Percentiles rank a stretch among this genome's conserved stretches.
Evolutionary conservation across 2,113 vertebrate species (phyloP).

Genomic region (Microcebus lehilahytsara): DNA sequence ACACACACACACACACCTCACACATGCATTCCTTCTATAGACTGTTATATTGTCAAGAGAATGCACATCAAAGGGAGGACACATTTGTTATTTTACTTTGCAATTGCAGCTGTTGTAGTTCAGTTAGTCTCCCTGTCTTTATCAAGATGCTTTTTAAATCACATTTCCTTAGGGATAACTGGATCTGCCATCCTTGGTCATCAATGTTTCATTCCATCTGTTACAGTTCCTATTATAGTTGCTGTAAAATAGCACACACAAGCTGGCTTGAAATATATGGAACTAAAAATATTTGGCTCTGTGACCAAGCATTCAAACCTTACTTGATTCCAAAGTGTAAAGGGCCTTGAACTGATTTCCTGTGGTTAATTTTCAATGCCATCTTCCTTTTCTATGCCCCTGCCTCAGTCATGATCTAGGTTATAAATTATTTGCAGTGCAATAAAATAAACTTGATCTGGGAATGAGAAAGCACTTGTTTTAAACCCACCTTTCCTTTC

Average conservation of each 20-base stretch:
- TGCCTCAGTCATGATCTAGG: background rate
- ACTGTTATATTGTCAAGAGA: background rate
- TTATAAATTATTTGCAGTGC: background rate
- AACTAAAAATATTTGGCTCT: constrained; percentile 52
- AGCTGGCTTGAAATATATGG: background rate
- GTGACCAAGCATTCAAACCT: background rate
- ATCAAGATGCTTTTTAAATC: constrained; percentile 50
- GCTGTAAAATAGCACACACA: constrained; percentile 24
- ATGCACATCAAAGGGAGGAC: background rate
- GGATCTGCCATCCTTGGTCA: constrained; percentile 45
- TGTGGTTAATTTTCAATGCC: background rate
- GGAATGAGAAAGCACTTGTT: background rate
- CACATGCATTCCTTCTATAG: background rate
- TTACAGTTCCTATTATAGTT: constrained; percentile 47
- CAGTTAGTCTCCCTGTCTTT: constrained; percentile 26
- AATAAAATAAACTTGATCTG: background rate
- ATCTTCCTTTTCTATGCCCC: background rate
- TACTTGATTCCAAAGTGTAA: background rate
- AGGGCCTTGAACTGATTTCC: background rate
- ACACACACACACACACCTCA: background rate
- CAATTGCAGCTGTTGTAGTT: constrained; percentile 45
- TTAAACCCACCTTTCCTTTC: background rate
- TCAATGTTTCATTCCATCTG: constrained; percentile 58
- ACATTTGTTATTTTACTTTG: constrained; percentile 5
- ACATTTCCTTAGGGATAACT: constrained; percentile 62